Base-by-base conservation (phyloP, 37 sponge, comb jelly and placozoan genomes). In the Amphimedon queenslandica region DNA sequence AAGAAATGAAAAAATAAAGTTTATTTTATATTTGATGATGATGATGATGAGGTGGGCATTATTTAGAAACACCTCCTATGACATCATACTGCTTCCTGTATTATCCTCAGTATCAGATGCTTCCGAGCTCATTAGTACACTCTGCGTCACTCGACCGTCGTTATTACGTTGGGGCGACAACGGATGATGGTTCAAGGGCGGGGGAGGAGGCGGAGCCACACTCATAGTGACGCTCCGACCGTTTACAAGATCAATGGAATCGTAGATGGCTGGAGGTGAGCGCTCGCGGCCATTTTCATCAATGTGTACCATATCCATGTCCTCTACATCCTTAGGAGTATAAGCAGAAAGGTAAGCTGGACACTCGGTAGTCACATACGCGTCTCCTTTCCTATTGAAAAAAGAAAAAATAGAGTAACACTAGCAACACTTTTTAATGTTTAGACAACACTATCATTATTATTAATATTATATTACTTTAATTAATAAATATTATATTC, bases 361-460 rank as follows among this genome's bases (percentile, higher is more conserved):
- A 60, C 61, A 60, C 27, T 60, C 61, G 5, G 5, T 60, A n/a
- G 21, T 60, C 21, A 25, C n/a, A n/a, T n/a, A 60, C 5, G 21
- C 27, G 21, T n/a, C 61, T 72, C 84, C 71, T 71, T 85, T 30
- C 53, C 73, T 39, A 30, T n/a, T 16, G 10, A 27, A 51, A 58
- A 37, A 78, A 35, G 25, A 57, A 36, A 69, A 13, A 69, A 36
- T 40, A 69, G 56, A 29, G 47, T 33, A 13, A 78, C 20, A 55
- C 56, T n/a, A n/a, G n/a, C n/a, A n/a, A n/a, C n/a, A n/a, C n/a
- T n/a, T n/a, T n/a, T n/a, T n/a, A n/a, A n/a, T n/a, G n/a, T n/a
- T n/a, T n/a, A n/a, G n/a, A n/a, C n/a, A n/a, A n/a, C n/a, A n/a
- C n/a, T n/a, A n/a, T n/a, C n/a, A n/a, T n/a, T n/a, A n/a, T n/a